These are phyloP conservation scores for Lycophotia porphyrea DNA, from an alignment of 2,888 invertebrate genomes.

Conservation along the genomic window DNA sequence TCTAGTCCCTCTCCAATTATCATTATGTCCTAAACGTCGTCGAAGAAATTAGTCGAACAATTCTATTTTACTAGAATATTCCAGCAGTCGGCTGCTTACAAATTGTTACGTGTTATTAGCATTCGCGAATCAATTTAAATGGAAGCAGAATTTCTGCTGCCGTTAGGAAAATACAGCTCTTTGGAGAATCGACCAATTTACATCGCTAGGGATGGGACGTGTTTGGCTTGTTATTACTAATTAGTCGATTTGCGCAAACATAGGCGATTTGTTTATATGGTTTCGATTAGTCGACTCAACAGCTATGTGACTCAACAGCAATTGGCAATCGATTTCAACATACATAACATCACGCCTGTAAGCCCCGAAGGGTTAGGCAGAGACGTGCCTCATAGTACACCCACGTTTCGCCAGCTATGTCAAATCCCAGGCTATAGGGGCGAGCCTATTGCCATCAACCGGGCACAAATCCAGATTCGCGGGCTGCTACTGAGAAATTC, in stretches of 20 bases:
- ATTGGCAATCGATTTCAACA: not conserved
- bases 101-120: conserved; percentile 46
- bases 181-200: conserved; percentile 55
- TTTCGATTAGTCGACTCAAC: not conserved
- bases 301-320: not conserved
- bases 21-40: not conserved
- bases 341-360: not conserved
- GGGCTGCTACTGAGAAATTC: not conserved
- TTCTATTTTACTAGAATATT: conserved; percentile 24
- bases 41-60: conserved; percentile 31
- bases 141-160: conserved; percentile 39
- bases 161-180: conserved; percentile 55
- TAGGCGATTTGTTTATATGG: not conserved
- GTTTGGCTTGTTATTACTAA: conserved; percentile 26
- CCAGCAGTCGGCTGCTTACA: conserved; percentile 14
- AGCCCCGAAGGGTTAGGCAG: not conserved
- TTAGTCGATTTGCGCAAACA: conserved; percentile 41
- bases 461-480: not conserved
- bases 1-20: not conserved
- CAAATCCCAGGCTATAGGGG: not conserved
- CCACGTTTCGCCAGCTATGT: too few relatives aligned
- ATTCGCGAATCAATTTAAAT: conserved; percentile 58
- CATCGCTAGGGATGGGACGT: conserved; percentile 51
- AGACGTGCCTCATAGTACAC: not conserved
- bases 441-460: not conserved